Base-by-base conservation (phyloP, 2,113 vertebrate species). In the Aegypius monachus region DNA sequence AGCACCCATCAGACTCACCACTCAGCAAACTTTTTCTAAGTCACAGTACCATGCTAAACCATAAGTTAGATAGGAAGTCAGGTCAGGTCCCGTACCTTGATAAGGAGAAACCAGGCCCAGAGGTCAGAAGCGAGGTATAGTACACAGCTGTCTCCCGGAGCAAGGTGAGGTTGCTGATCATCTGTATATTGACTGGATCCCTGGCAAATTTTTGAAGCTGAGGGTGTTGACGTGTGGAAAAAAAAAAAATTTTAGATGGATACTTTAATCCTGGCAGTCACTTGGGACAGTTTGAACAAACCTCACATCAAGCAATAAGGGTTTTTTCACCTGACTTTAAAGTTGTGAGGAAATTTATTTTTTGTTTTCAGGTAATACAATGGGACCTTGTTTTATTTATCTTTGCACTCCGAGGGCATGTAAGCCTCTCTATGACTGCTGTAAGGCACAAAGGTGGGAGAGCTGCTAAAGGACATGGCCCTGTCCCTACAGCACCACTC, bases 121-220 rank as follows among this genome's bases (percentile, higher is more conserved):
- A 95, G 42, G 79, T 97, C 59, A 97, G 78, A 1, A 97, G 91
- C 0, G 2, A 72, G 72, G 94, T 97, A 40, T 95, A 97, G 74
- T 92, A 97, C 55, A 61, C 16, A 4, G 94, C 97, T 3, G 89
- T 97, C 13, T 95, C 80, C 84, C 7, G 21, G 3, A 88, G 91
- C 81, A 97, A 36, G 43, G 77, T 95, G 65, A 97, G 95, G 26
- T 92, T 89, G 83, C 87, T 65, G 17, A 96, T 32, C 90, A 93
- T 40, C 68, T 90, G 56, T 12, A 96, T 2, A 2, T 61, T 88
- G 18, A 48, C 80, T 0, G 97, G 79, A 59, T 97, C 93, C 29
- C 56, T 81, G 86, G 94, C 88, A 47, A 97, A 97, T 4, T 31
- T 88, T 21, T 94, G 95, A 50, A 97, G 97, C 97, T 97, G 94